A percentile compares a stretch with the other conserved stretches of the same genome.
phyloP scores from a whole-genome alignment of 1,140 invertebrate species.

The Papilio polyxenes region DNA sequence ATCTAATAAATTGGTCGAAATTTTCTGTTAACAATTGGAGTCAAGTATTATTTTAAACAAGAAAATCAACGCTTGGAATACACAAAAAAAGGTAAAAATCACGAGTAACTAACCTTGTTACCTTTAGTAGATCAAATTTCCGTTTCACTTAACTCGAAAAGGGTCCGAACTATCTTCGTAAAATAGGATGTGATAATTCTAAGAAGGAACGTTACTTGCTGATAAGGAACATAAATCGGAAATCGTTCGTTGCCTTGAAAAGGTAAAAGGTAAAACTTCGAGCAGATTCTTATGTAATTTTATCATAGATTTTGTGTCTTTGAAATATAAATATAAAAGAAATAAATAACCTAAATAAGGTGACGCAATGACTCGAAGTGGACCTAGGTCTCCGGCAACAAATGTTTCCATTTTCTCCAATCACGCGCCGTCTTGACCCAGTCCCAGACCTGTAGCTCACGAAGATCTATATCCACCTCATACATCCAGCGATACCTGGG shows the following conservation, averaged over 20 bases:
- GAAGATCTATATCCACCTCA: no score
- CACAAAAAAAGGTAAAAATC: constrained; percentile 21
- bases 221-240: constrained; percentile 20
- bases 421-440: no score
- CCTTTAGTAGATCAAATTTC: constrained; percentile 25
- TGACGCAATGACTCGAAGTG: no score
- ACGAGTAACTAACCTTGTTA: constrained; percentile 21
- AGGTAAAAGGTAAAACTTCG: constrained; percentile 2
- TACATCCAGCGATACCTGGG: no score
- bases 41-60: background rate
- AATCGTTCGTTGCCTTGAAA: constrained; percentile 4
- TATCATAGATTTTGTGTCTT: background rate
- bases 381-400: no score
- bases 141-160: constrained; percentile 27
- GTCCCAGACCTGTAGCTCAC: no score
- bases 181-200: constrained; percentile 25
- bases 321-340: background rate
- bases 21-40: background rate
- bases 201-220: constrained; percentile 25
- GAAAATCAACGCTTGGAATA: constrained; percentile 17
- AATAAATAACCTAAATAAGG: background rate
- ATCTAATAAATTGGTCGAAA: no score
- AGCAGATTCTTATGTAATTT: background rate
- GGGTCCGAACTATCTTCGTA: constrained; percentile 23
- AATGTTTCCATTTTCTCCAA: no score